Base-by-base conservation (phyloP, 1,140 invertebrate genomes). In the Antheraea pernyi region DNA sequence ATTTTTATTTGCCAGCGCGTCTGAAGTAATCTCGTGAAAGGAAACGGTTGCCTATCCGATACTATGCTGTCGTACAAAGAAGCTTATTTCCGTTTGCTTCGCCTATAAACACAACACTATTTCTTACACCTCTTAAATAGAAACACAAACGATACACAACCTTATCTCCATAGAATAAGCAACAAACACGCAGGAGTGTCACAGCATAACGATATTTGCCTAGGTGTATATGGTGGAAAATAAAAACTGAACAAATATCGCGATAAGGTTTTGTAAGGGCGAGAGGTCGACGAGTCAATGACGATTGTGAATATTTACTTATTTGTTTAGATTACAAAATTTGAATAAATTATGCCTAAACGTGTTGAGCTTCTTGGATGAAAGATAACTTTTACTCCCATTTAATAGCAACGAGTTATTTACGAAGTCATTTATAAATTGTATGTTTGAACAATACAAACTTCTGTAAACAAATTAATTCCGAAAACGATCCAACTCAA, bases 171-270 rank as follows among this genome's bases (percentile, higher is more conserved):
- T 9, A 60, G 5, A 59, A 65, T 74, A 80, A 66, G 63, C 37
- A 65, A 42, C 68, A 74, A 74, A 67, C 65, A 66, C 69, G 72
- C 30, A 65, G n/a, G 64, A 39, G 65, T 65, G 10, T 48, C 66
- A 73, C 18, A 36, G 59, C 48, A 73, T 19, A n/a, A 65, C 53
- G 59, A 67, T 74, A 67, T 82, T 85, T 83, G 81, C 74, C 79
- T 81, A 88, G 79, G 80, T 85, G 81, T 74, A 58, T 88, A 85
- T 86, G 80, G 77, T 78, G 83, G 81, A 83, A 89, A 91, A 91
- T 91, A 91, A 89, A 91, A 91, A 91, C 84, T 88, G 86, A 84
- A 85, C 83, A 89, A 91, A 89, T 86, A 88, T 84, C 78, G 61
- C 78, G 89, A 91, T 91, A 91, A 91, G 80, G 81, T 83, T 87